These are phyloP conservation scores for Heliconius erato DNA, from an alignment of 2,888 invertebrate species.

Conservation along the genomic window DNA sequence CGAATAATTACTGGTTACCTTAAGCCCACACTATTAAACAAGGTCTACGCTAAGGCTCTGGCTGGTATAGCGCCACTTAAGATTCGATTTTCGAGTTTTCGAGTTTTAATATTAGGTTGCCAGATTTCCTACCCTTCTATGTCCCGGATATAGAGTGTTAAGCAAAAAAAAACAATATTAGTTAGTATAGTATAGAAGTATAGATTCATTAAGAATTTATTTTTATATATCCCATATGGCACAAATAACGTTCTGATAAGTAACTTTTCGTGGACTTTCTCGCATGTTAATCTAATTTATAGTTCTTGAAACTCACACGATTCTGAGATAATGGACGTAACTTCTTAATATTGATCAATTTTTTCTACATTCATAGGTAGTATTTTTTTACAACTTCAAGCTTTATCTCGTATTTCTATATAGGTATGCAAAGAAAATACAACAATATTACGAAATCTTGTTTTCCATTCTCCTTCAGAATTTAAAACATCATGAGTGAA, in stretches of 20 bases:
- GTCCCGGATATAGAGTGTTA: too few relatives aligned
- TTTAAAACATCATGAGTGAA: background rate
- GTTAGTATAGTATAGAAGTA: too few relatives aligned
- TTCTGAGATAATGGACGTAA: background rate
- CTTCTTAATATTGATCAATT: background rate
- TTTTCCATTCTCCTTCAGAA: background rate
- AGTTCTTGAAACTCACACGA: background rate
- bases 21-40: too few relatives aligned
- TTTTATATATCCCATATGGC: background rate
- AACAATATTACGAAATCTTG: background rate
- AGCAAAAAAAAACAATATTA: too few relatives aligned
- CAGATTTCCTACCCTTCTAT: too few relatives aligned
- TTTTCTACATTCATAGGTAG: background rate
- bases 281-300: slow-evolving; percentile 15
- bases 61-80: too few relatives aligned
- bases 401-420: too few relatives aligned
- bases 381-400: background rate
- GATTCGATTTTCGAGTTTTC: too few relatives aligned
- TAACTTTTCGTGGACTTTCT: background rate
- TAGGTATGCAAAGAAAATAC: too few relatives aligned
- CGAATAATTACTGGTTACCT: too few relatives aligned
- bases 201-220: background rate
- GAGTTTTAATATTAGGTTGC: too few relatives aligned
- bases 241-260: background rate
- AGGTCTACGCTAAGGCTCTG: too few relatives aligned